Evolutionary conservation across 2,113 vertebrate species (phyloP).

Genomic region (Notothenia rossii): DNA sequence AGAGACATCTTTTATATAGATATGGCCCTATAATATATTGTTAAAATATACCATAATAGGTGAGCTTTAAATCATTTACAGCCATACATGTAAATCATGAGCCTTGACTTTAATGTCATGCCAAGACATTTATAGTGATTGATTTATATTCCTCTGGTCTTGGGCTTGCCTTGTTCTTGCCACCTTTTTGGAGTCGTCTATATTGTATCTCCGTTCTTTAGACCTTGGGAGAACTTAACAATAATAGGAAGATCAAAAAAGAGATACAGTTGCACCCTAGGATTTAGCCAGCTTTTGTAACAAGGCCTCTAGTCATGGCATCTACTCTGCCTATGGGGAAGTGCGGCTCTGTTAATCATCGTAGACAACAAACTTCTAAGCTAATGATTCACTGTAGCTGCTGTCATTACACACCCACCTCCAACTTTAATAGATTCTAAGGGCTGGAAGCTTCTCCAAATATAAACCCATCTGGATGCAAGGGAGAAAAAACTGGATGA

Average conservation of each 20-base stretch:
- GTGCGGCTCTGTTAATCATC: conserved; percentile 35
- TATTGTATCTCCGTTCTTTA: neutral
- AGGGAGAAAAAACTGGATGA: conserved; percentile 45
- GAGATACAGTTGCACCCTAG: neutral
- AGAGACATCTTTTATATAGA: too few relatives aligned
- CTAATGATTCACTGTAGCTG: conserved; percentile 63
- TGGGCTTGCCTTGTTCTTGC: neutral
- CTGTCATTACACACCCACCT: conserved; percentile 61
- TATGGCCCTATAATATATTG: too few relatives aligned
- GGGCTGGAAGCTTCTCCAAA: conserved; percentile 53
- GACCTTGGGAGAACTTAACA: conserved; percentile 1
- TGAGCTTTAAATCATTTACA: neutral
- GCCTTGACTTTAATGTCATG: neutral
- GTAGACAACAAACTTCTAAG: conserved; percentile 38
- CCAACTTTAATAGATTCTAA: conserved; percentile 50
- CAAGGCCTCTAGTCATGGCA: conserved; percentile 8
- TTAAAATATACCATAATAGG: too few relatives aligned
- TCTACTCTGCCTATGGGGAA: conserved; percentile 7
- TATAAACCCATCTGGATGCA: conserved; percentile 47
- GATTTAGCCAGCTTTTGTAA: neutral
- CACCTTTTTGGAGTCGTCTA: conserved; percentile 2
- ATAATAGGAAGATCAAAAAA: neutral
- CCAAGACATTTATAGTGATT: neutral
- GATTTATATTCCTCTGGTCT: neutral
- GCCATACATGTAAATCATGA: neutral